Evolutionary conservation across 2,888 invertebrate species (phyloP).

Genomic region (Eupithecia subfuscata): DNA sequence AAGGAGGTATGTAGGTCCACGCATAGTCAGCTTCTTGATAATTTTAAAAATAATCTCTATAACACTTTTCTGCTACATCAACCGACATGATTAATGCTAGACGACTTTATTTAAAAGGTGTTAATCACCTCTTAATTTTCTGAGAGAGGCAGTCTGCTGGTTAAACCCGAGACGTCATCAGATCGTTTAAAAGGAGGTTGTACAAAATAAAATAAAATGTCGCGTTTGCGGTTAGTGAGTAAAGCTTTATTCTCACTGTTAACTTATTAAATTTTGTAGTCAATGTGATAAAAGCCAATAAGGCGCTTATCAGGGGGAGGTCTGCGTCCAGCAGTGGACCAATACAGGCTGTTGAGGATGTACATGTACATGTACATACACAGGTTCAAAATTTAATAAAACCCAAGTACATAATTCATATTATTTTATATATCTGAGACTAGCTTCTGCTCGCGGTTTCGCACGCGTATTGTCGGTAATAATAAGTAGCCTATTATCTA

Average conservation of each 20-base stretch:
- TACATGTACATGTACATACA: too few species aligned
- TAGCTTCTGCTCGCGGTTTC: too few species aligned
- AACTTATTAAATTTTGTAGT: background rate
- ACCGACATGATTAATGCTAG: background rate
- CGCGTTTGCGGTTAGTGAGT: background rate
- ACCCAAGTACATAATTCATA: too few species aligned
- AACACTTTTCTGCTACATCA: background rate
- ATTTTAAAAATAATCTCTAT: background rate
- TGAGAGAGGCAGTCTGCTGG: background rate
- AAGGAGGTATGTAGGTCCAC: too few species aligned
- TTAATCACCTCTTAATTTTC: background rate
- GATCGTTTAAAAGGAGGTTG: background rate
- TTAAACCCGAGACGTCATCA: slow-evolving; percentile 5
- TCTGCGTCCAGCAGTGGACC: too few species aligned
- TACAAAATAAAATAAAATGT: background rate
- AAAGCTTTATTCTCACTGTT: background rate
- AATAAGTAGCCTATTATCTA: too few species aligned
- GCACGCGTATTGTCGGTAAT: too few species aligned
- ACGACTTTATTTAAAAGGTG: background rate
- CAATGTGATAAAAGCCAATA: too few species aligned
- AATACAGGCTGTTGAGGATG: too few species aligned
- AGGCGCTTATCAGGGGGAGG: too few species aligned
- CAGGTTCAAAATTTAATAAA: too few species aligned
- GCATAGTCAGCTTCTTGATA: background rate
- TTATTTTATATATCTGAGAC: too few species aligned